These are phyloP conservation scores for Polydrusus pterygomalis DNA, from an alignment of 2,888 invertebrate species.

Conservation along the genomic window DNA sequence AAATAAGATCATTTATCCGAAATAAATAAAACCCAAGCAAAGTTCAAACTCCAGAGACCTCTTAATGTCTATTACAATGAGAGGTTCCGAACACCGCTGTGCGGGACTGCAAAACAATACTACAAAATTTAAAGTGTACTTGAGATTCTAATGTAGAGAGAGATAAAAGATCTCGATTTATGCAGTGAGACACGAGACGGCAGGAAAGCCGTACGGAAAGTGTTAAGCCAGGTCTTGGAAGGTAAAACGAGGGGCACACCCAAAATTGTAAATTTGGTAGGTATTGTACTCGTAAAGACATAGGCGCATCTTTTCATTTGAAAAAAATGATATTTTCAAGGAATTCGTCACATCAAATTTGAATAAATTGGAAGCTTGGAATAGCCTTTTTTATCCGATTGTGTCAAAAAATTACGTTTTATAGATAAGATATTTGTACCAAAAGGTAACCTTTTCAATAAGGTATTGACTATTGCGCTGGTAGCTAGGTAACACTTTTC, in stretches of 20 bases:
- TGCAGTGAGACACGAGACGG: neutral
- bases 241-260: slow-evolving; percentile 19
- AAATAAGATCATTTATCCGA: neutral
- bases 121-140: slow-evolving; percentile 18
- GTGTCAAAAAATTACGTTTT: too few relatives aligned
- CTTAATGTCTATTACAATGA: neutral
- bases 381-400: too few relatives aligned
- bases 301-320: neutral
- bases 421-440: too few relatives aligned
- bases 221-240: slow-evolving; percentile 25
- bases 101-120: slow-evolving; percentile 18
- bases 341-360: too few relatives aligned
- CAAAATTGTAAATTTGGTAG: slow-evolving; percentile 25
- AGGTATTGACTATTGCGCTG: too few relatives aligned
- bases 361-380: too few relatives aligned
- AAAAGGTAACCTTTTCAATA: too few relatives aligned
- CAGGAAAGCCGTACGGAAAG: slow-evolving; percentile 2
- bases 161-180: neutral
- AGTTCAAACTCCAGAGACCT: slow-evolving; percentile 13
- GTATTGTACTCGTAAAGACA: slow-evolving; percentile 7
- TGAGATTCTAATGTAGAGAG: slow-evolving; percentile 6
- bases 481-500: too few relatives aligned
- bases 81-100: slow-evolving; percentile 9
- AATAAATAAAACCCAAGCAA: neutral
- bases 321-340: neutral